A percentile compares a stretch with the other conserved stretches of the same genome.
Conservation (phyloP, 2,113 vertebrate species). For the human region DNA sequence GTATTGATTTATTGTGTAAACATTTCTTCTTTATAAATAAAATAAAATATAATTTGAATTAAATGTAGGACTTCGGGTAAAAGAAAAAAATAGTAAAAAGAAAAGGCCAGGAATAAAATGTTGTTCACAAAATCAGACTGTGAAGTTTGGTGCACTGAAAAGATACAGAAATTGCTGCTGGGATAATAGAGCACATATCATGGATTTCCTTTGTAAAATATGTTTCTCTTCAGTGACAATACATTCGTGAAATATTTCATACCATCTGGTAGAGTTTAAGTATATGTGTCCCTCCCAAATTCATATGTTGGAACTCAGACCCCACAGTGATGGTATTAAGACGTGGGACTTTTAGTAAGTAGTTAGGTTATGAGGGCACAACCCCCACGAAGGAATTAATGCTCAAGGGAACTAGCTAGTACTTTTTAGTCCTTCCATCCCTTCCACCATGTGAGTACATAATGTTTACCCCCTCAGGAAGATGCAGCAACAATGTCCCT, state of each 20-base stretch:
- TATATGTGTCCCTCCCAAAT: background rate
- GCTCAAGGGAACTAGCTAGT: background rate
- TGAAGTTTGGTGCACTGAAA: background rate
- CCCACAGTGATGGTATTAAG: background rate
- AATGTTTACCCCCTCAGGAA: background rate
- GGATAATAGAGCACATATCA: background rate
- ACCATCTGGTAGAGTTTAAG: background rate
- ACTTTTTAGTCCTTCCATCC: background rate
- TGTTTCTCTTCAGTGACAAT: background rate
- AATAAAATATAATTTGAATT: background rate
- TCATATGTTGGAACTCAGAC: background rate
- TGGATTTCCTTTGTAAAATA: background rate
- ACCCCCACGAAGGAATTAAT: too few species aligned
- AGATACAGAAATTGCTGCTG: background rate
- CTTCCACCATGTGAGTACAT: background rate
- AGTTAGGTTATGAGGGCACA: background rate
- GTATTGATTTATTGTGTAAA: background rate
- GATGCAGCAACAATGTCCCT: background rate
- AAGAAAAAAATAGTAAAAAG: background rate
- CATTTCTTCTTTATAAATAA: background rate
- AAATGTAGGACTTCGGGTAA: background rate
- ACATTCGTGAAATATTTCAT: background rate
- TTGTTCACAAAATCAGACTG: background rate
- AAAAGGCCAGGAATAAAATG: background rate
- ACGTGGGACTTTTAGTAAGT: background rate